phyloP scores from a whole-genome alignment of 2,797 vertebrate genomes.

The Oryzias sinensis region DNA sequence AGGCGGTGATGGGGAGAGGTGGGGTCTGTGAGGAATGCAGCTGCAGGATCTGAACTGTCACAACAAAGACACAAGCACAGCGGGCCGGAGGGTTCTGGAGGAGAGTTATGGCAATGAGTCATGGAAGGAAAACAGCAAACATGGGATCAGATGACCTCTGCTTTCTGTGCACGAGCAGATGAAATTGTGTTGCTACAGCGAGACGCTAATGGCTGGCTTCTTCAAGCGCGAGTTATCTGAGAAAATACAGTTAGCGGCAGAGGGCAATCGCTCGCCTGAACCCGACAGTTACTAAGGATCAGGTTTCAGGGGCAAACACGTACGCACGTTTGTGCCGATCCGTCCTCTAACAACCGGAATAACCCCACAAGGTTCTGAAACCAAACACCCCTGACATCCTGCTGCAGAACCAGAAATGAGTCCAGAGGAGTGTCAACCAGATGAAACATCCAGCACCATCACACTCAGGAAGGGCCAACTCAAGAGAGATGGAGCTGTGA shows the following conservation, averaged over 20 bases:
- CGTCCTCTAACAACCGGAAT: slow-evolving; percentile 32
- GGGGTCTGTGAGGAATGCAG: slow-evolving; percentile 43
- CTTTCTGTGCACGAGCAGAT: slow-evolving; percentile 28
- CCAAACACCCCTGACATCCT: background rate
- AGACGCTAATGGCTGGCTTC: slow-evolving; percentile 55
- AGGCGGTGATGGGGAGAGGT: slow-evolving; percentile 50
- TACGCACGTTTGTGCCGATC: slow-evolving; percentile 49
- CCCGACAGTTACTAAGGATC: slow-evolving; percentile 67
- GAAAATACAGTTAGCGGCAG: slow-evolving; percentile 68
- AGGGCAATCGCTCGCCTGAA: slow-evolving; percentile 73
- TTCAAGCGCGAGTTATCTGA: slow-evolving; percentile 70
- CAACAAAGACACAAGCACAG: slow-evolving; percentile 57
- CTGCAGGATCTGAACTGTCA: slow-evolving; percentile 66
- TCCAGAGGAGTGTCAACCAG: background rate
- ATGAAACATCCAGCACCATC: background rate
- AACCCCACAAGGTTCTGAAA: background rate
- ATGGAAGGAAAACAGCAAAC: too few relatives aligned
- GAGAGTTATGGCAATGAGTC: too few relatives aligned
- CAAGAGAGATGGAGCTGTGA: background rate
- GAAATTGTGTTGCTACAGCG: slow-evolving; percentile 65
- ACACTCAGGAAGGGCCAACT: background rate
- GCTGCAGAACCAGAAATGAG: background rate
- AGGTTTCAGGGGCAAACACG: slow-evolving; percentile 53
- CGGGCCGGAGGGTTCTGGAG: slow-evolving; percentile 6
- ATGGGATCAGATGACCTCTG: slow-evolving; percentile 17